Percentiles rank a stretch among this genome's conserved stretches.
These are phyloP conservation scores for Brotula barbata DNA, from an alignment of 2,797 vertebrate genomes.

Conservation along the genomic window DNA sequence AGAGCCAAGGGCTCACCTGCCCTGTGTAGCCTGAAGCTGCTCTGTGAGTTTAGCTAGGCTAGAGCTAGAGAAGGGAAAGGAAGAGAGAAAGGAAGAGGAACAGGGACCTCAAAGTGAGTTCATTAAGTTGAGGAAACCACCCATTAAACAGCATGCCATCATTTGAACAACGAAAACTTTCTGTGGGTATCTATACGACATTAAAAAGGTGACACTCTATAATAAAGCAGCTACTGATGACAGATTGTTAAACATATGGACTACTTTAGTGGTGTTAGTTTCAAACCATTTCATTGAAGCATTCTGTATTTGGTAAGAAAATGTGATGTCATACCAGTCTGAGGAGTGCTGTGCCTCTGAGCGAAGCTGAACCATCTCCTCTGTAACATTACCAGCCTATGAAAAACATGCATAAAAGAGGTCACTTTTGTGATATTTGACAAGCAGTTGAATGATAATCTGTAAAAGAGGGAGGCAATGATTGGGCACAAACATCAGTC, in stretches of 20 bases:
- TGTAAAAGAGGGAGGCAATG: not conserved
- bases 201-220: conserved; percentile 4
- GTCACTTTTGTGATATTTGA: too few species aligned
- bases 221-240: not conserved
- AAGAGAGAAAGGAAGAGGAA: conserved; percentile 9
- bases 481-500: not conserved
- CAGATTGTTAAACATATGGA: conserved; percentile 2
- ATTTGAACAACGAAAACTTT: not conserved
- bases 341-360: conserved; percentile 72
- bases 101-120: conserved; percentile 26
- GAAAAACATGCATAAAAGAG: conserved; percentile 23
- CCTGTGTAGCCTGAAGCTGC: conserved; percentile 83
- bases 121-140: conserved; percentile 15
- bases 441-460: not conserved
- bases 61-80: conserved; percentile 68
- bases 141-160: conserved; percentile 14
- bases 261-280: conserved; percentile 35
- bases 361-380: conserved; percentile 72
- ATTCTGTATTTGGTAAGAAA: not conserved
- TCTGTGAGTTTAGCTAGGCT: conserved; percentile 84
- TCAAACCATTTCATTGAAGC: not conserved
- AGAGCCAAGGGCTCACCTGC: conserved; percentile 77
- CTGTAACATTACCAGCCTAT: conserved; percentile 60
- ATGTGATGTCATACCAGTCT: conserved; percentile 70
- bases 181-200: not conserved